Base-by-base conservation (phyloP, 2,113 vertebrate species). In the Tragelaphus buxtoni region DNA sequence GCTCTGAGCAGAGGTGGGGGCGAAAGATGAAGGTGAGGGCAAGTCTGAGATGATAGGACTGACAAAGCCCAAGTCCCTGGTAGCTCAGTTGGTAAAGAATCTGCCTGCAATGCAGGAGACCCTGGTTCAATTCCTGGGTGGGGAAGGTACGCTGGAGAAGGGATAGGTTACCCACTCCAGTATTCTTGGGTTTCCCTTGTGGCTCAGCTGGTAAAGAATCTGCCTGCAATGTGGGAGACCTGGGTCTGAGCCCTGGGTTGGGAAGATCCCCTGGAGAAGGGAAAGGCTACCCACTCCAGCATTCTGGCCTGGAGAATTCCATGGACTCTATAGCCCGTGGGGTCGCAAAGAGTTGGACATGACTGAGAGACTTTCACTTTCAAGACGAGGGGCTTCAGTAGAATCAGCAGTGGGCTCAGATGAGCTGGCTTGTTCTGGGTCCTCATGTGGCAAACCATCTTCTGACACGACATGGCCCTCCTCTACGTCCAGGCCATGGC, bases 401-500 rank as follows among this genome's bases (percentile, higher is more conserved):
- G 56, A 92, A 42, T 90, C 26, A 22, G n/a, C 13, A 42, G 9
- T 28, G 77, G 16, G 26, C 81, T 88, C 51, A 26, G 63, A 47
- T 47, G n/a, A 83, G 32, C 26, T 16, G 32, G 26, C 13, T n/a
- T 22, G 9, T 32, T 45, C 13, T 14, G 17, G 28, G 24, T 42
- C 77, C 61, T 93, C 26, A 28, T 18, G 61, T 30, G n/a, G n/a
- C 39, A 47, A 51, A 13, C 28, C 4, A 0, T n/a, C 7, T 47
- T 63, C 47, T 42, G 45, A 47, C 0, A 55, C 26, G 39, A 8
- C 0, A 0, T 30, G 32, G 22, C 2, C 24, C 28, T n/a, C 4
- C 4, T 11, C 1, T 30, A 5, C 17, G 4, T 30, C n/a, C n/a
- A 74, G 90, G 42, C 26, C 42, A 53, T 1, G 49, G 14, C 30